Conservation (phyloP, 2,113 vertebrate species). For the Hemiprocne comata region DNA sequence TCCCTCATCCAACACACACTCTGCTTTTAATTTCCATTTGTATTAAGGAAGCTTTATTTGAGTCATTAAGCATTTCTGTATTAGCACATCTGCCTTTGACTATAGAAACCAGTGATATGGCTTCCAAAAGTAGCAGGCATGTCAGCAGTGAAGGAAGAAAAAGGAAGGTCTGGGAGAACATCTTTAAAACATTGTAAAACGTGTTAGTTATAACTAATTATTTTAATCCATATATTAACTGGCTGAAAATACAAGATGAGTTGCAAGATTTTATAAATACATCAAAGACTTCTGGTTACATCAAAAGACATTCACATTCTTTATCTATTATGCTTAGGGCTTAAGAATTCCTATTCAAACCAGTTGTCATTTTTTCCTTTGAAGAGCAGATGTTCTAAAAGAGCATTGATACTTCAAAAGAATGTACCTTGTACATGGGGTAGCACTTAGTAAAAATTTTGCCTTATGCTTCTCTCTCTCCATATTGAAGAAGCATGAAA, state of each 20-base stretch:
- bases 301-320: conserved; percentile 56
- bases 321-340: conserved; percentile 52
- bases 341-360: conserved; percentile 53
- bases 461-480: background rate
- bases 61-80: conserved; percentile 28
- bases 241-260: conserved; percentile 36
- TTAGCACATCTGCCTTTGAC: conserved; percentile 39
- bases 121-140: background rate
- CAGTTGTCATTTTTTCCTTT: conserved; percentile 38
- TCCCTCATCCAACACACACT: conserved; percentile 5
- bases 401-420: conserved; percentile 37
- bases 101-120: background rate
- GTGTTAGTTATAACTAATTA: conserved; percentile 37
- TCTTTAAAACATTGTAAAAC: conserved; percentile 12
- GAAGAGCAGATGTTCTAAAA: conserved; percentile 41
- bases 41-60: conserved; percentile 36
- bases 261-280: conserved; percentile 50
- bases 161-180: background rate
- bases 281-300: conserved; percentile 58
- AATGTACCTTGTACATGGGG: background rate
- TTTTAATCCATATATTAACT: conserved; percentile 35
- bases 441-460: background rate
- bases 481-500: background rate
- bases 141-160: background rate
- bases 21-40: conserved; percentile 44